A percentile compares a stretch with the other conserved stretches of the same genome.
Conservation (phyloP, 2,113 vertebrate species). For the Thalassoma bifasciatum region DNA sequence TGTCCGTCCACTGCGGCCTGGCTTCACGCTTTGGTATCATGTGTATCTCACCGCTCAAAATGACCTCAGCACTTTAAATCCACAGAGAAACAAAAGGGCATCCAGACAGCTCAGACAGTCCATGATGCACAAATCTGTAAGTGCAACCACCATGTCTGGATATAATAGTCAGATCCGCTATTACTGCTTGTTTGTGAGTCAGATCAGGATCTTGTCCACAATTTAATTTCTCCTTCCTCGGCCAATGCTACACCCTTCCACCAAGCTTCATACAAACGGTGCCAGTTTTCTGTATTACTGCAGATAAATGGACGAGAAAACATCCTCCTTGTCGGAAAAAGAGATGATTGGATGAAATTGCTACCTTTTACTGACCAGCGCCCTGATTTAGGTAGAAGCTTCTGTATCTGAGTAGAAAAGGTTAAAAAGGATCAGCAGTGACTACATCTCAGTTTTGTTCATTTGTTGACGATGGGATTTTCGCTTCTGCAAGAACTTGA, state of each 20-base stretch:
- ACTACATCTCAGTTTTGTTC: not conserved
- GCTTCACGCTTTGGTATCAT: too few relatives aligned
- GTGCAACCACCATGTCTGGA: conserved; percentile 3
- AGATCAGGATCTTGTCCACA: conserved; percentile 3
- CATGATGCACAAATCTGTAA: not conserved
- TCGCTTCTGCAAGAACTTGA: not conserved
- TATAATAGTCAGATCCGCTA: not conserved
- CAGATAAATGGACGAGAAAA: not conserved
- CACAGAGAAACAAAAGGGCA: not conserved
- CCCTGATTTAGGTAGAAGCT: not conserved
- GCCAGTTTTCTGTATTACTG: not conserved
- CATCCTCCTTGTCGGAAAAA: not conserved
- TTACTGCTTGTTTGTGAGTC: not conserved
- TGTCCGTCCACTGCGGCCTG: too few relatives aligned
- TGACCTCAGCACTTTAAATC: too few relatives aligned
- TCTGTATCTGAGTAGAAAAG: not conserved
- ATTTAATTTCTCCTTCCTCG: not conserved
- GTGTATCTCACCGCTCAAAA: too few relatives aligned
- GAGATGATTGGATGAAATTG: not conserved
- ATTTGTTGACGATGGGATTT: not conserved
- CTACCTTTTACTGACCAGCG: not conserved
- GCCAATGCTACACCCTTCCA: not conserved
- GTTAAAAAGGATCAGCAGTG: too few relatives aligned
- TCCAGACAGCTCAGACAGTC: not conserved
- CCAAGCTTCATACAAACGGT: not conserved